Percentiles rank a stretch among this genome's conserved stretches.
These are phyloP conservation scores for Mustela nigripes DNA, from an alignment of 2,113 vertebrate species.

Conservation along the genomic window DNA sequence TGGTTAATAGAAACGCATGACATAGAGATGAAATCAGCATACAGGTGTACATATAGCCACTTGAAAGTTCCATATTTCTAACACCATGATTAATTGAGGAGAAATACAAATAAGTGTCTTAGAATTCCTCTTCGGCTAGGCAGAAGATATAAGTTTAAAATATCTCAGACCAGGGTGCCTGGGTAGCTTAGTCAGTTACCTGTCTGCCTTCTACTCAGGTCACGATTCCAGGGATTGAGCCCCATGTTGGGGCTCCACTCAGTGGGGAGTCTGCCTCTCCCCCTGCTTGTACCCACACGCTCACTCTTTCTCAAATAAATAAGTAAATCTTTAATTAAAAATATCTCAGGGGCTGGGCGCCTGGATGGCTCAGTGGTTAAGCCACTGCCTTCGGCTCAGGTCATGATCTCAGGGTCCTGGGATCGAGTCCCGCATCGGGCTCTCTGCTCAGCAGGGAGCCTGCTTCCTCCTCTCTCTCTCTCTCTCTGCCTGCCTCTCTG, in stretches of 20 bases:
- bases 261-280: too few relatives aligned
- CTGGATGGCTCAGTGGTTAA: too few relatives aligned
- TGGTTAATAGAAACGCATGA: background rate
- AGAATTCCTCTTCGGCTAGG: background rate
- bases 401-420: too few relatives aligned
- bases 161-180: background rate
- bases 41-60: background rate
- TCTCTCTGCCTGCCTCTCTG: too few relatives aligned
- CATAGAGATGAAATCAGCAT: background rate
- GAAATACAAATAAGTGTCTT: background rate
- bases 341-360: background rate
- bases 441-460: too few relatives aligned
- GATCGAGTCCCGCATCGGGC: accelerated
- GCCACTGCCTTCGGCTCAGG: too few relatives aligned
- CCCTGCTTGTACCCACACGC: too few relatives aligned
- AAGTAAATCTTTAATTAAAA: background rate
- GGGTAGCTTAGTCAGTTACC: background rate
- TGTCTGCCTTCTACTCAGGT: background rate
- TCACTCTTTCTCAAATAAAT: too few relatives aligned
- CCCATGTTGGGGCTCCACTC: background rate
- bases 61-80: background rate
- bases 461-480: too few relatives aligned
- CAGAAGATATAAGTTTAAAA: background rate
- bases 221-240: background rate
- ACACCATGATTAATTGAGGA: background rate